Conservation (phyloP, 2,888 invertebrate genomes). For the Orchesellides sinensis region DNA sequence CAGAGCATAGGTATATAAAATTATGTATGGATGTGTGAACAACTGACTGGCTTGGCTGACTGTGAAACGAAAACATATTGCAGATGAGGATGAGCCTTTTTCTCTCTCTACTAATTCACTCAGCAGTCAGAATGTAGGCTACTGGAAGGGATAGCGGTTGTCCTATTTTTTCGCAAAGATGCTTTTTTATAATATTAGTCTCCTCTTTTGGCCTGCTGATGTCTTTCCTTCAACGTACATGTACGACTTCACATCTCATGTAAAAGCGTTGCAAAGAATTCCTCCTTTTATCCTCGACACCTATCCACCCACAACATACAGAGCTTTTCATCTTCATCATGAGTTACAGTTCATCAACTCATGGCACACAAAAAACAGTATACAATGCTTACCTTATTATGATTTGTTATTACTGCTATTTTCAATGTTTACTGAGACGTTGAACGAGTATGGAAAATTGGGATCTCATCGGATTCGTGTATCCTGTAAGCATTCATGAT, state of each 20-base stretch:
- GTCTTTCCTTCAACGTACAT: neutral
- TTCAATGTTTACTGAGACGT: no score
- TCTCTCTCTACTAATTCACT: slow-evolving; percentile 6
- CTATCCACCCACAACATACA: neutral
- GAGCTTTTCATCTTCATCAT: no score
- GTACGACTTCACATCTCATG: neutral
- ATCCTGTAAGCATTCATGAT: no score
- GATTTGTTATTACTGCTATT: no score
- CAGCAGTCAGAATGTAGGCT: slow-evolving; percentile 68
- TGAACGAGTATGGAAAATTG: no score
- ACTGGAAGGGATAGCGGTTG: slow-evolving; percentile 75
- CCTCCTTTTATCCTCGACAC: slow-evolving; percentile 2
- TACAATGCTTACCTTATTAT: no score
- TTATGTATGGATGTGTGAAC: neutral
- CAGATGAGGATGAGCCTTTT: neutral
- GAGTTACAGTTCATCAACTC: no score
- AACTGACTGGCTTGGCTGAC: neutral
- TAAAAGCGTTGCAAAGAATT: no score
- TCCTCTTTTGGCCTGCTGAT: slow-evolving; percentile 72
- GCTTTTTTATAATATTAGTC: slow-evolving; percentile 70
- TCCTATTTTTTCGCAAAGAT: slow-evolving; percentile 73
- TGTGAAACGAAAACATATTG: slow-evolving; percentile 3
- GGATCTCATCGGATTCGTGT: no score
- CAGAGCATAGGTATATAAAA: neutral
- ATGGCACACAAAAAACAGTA: no score